Percentiles rank a stretch among this genome's conserved stretches.
Evolutionary conservation across 2,113 vertebrate genomes (phyloP).

Genomic region (Gobio gobio): DNA sequence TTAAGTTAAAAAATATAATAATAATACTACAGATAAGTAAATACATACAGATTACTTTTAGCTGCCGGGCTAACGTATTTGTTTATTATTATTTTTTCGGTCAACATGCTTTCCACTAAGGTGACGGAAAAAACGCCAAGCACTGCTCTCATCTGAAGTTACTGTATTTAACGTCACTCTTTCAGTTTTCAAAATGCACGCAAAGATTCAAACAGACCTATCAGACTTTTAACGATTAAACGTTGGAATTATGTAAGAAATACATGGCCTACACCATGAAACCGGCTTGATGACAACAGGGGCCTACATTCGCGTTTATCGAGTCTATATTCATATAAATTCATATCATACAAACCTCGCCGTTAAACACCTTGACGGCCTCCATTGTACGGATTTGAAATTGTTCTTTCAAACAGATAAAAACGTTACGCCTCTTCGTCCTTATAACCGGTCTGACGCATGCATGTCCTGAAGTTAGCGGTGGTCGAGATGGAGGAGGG

Average conservation of each 20-base stretch:
- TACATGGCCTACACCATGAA: neutral
- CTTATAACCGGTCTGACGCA: slow-evolving; percentile 64
- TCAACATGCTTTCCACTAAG: neutral
- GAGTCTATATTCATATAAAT: neutral
- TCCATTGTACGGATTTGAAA: slow-evolving; percentile 72
- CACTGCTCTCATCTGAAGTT: neutral
- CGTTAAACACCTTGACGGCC: slow-evolving; percentile 84
- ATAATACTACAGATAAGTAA: neutral
- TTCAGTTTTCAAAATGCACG: neutral
- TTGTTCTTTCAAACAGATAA: slow-evolving; percentile 22
- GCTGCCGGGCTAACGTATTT: neutral
- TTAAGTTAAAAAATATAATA: neutral
- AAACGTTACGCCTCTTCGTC: slow-evolving; percentile 32
- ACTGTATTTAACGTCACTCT: neutral
- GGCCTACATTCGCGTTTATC: slow-evolving; percentile 27
- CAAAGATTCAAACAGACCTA: neutral
- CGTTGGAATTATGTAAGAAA: neutral
- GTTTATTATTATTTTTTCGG: no score
- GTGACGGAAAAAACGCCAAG: neutral
- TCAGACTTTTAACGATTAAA: neutral
- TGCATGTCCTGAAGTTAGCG: slow-evolving; percentile 26
- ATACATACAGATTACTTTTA: neutral
- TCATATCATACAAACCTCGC: slow-evolving; percentile 76
- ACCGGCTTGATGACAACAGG: slow-evolving; percentile 5
- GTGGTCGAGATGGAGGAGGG: slow-evolving; percentile 53